Base-by-base conservation (phyloP, 2,797 vertebrate species). In the Lepus townsendii region DNA sequence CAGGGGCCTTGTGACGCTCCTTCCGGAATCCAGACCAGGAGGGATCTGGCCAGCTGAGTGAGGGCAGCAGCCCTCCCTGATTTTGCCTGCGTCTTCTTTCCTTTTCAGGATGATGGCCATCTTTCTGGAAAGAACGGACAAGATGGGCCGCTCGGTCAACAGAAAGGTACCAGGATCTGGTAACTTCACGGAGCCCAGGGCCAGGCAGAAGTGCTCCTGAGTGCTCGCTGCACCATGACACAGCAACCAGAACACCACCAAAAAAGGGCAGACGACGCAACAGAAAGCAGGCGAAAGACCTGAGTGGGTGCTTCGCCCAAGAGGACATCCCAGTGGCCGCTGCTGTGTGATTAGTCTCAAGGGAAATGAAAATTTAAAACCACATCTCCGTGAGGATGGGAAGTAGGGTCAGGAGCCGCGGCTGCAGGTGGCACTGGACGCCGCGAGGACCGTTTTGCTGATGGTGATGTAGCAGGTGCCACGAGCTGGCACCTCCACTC, bases 291-390 rank as follows among this genome's bases (percentile, higher is more conserved):
- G 27, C 60, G 65, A 88, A 91, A 83, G 54, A 71, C 78, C 17
- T 68, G 7, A 93, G 35, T 2, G 85, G n/a, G 32, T 13, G 42
- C 5, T 52, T 84, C 14, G 8, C 7, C 26, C 82, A 71, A 89
- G 35, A 69, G 12, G 54, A 35, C 35, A 17, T 73, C 35, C 38
- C 57, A 89, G 63, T 52, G 54, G 66, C 30, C 42, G 65, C 63
- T n/a, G 85, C 62, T 24, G 69, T 7, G 19, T 0, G 52, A 80
- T 93, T 69, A 85, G 57, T 90, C 69, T 68, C 32, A 91, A 84
- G 72, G 63, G 19, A 94, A 93, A 95, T 52, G 60, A 68, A 92
- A 90, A 96, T 94, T 57, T 83, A 24, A 77, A 93, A 65, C 63
- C 62, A 62, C 14, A 30, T 27, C 12, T 72, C 35, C 82, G 42